phyloP scores from a whole-genome alignment of 1,140 invertebrate species.

The Lethrus apterus region DNA sequence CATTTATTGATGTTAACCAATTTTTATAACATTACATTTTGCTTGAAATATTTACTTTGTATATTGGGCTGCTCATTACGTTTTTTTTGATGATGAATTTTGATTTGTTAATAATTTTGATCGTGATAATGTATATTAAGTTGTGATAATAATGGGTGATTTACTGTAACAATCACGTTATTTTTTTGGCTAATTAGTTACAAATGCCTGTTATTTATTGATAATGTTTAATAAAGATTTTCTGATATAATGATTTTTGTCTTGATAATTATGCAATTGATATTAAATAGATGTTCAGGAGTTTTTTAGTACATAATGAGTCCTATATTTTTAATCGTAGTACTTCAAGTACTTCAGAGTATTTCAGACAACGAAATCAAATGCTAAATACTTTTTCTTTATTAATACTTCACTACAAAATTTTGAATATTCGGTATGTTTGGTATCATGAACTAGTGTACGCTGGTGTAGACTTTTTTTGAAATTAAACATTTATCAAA shows the following conservation, averaged over 20 bases:
- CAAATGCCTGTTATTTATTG: conserved; percentile 24
- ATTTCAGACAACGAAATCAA: no score
- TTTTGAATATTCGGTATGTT: no score
- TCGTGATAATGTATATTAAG: conserved; percentile 29
- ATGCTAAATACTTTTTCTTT: no score
- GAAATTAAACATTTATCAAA: no score
- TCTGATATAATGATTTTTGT: background rate
- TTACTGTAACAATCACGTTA: conserved; percentile 17
- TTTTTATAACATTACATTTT: conserved; percentile 1
- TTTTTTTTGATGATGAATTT: background rate
- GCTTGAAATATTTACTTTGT: conserved; percentile 5
- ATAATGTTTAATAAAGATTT: conserved; percentile 17
- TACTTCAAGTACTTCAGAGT: no score
- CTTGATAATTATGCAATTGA: background rate
- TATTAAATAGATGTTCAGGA: no score
- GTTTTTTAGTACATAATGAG: no score
- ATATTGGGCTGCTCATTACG: conserved; percentile 3
- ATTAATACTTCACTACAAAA: no score
- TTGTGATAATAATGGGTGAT: conserved; percentile 26
- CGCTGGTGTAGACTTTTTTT: no score
- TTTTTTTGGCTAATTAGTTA: conserved; percentile 18
- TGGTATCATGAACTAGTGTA: no score
- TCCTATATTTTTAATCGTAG: no score
- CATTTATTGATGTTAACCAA: background rate
- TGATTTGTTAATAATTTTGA: conserved; percentile 20